A percentile compares a stretch with the other conserved stretches of the same genome.
These are phyloP conservation scores for Lithobates pipiens DNA, from an alignment of 2,797 vertebrate species.

Conservation along the genomic window DNA sequence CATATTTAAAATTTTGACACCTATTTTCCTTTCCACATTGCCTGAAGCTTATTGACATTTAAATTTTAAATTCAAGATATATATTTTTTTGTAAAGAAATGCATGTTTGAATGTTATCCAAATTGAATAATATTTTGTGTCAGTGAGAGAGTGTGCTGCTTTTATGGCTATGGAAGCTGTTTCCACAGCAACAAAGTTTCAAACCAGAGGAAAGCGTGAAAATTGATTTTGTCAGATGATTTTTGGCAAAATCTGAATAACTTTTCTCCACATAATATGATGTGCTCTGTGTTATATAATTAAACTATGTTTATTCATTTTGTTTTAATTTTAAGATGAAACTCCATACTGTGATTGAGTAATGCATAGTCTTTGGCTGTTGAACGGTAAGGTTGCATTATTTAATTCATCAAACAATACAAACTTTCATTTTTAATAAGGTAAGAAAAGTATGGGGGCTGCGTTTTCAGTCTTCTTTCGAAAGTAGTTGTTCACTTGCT, in stretches of 20 bases:
- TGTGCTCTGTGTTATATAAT: conserved; percentile 26
- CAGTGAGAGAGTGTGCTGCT: conserved; percentile 49
- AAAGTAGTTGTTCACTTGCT: no score
- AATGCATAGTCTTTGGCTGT: background rate
- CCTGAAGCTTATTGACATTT: conserved; percentile 63
- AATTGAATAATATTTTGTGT: conserved; percentile 62
- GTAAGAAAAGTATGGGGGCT: no score
- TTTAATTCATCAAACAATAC: background rate
- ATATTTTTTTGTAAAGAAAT: conserved; percentile 54
- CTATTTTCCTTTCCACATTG: conserved; percentile 55
- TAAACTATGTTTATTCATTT: conserved; percentile 12
- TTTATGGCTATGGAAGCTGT: conserved; percentile 52
- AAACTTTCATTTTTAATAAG: background rate
- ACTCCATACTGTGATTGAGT: background rate
- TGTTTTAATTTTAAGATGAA: conserved; percentile 11
- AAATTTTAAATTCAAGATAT: conserved; percentile 59
- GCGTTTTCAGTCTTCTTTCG: no score
- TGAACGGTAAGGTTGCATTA: background rate
- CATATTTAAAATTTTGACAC: conserved; percentile 53
- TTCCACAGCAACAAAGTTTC: conserved; percentile 62
- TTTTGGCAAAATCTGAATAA: conserved; percentile 52
- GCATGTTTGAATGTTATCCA: conserved; percentile 62
- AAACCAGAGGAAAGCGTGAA: conserved; percentile 56
- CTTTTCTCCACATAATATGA: conserved; percentile 49
- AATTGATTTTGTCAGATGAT: conserved; percentile 58